phyloP scores from a whole-genome alignment of 2,113 vertebrate species.

The Coryphaenoides rupestris region DNA sequence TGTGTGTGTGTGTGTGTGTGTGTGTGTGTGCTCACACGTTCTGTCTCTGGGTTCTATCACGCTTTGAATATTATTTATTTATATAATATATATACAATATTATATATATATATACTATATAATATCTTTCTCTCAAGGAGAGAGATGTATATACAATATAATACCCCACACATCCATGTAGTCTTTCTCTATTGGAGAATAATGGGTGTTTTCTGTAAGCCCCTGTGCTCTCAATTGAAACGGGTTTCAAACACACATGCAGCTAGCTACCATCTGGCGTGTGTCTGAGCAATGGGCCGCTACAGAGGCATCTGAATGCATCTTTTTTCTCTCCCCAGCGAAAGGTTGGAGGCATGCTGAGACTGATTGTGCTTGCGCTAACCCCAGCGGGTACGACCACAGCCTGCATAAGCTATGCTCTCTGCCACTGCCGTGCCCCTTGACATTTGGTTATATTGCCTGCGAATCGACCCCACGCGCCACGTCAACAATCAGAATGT shows the following conservation, averaged over 20 bases:
- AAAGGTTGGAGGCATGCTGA: slow-evolving; percentile 13
- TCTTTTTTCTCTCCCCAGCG: slow-evolving; percentile 13
- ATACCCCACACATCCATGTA: slow-evolving; percentile 1
- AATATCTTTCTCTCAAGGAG: neutral
- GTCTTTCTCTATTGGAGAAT: slow-evolving; percentile 6
- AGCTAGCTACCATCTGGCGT: slow-evolving; percentile 15
- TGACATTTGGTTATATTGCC: neutral
- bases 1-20: no score
- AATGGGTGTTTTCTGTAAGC: slow-evolving; percentile 4
- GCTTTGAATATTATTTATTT: no score
- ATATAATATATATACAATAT: no score
- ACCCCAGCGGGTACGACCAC: slow-evolving; percentile 14
- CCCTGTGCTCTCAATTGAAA: slow-evolving; percentile 16
- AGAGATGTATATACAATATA: no score
- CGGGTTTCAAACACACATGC: slow-evolving; percentile 1
- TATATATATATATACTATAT: no score
- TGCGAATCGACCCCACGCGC: slow-evolving; percentile 3
- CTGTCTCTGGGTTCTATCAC: no score
- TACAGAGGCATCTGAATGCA: slow-evolving; percentile 23
- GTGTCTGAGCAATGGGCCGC: slow-evolving; percentile 5
- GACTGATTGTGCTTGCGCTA: slow-evolving; percentile 2
- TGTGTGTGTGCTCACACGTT: no score
- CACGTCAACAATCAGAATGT: neutral
- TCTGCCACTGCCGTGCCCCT: slow-evolving; percentile 9
- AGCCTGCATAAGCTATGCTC: slow-evolving; percentile 3